Percentiles rank a stretch among this genome's conserved stretches.
These are phyloP conservation scores for Mythimna impura DNA, from an alignment of 2,888 invertebrate genomes.

Conservation along the genomic window DNA sequence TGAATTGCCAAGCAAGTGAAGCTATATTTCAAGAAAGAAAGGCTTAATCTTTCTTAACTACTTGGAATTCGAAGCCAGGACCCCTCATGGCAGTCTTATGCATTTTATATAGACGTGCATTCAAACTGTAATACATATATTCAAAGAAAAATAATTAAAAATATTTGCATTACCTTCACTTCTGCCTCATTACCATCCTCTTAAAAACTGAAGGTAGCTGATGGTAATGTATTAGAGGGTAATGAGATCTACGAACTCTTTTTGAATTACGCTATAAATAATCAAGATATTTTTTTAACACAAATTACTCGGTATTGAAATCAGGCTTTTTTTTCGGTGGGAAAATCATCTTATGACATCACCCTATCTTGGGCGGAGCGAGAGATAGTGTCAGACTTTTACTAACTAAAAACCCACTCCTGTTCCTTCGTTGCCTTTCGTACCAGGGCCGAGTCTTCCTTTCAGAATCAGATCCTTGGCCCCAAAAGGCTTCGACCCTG, in stretches of 20 bases:
- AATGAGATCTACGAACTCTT: neutral
- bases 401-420: too few species aligned
- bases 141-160: too few species aligned
- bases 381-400: too few species aligned
- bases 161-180: neutral
- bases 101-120: too few species aligned
- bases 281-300: neutral
- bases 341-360: too few species aligned
- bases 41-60: neutral
- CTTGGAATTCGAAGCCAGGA: neutral
- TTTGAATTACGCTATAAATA: neutral
- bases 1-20: neutral
- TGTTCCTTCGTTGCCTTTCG: too few species aligned
- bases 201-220: neutral
- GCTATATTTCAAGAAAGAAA: neutral
- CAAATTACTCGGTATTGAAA: neutral
- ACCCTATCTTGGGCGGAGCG: too few species aligned
- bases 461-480: too few species aligned
- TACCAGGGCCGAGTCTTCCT: too few species aligned
- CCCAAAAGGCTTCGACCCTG: too few species aligned
- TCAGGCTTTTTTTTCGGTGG: too few species aligned
- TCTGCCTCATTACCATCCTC: neutral
- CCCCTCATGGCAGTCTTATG: neutral
- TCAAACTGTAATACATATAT: too few species aligned
- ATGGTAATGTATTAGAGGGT: neutral